Conservation (phyloP, 2,888 invertebrate species). For the Caenorhabditis drosophilae region DNA sequence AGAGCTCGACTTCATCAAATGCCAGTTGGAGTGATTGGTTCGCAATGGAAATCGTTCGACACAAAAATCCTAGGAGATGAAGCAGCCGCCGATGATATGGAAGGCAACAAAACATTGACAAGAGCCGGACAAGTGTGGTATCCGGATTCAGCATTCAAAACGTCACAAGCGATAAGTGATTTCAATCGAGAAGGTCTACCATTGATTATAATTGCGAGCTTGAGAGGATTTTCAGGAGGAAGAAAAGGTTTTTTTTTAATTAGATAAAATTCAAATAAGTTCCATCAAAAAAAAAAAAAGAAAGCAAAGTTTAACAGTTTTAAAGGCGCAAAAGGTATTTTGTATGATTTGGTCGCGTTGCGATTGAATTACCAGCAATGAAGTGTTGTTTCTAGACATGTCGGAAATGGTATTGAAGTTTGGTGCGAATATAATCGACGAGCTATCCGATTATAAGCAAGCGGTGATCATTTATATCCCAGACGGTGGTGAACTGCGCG, state of each 20-base stretch:
- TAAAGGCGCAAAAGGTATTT: neutral
- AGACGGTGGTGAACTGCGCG: constrained; percentile 91
- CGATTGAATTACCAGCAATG: too few species aligned
- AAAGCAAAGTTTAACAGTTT: neutral
- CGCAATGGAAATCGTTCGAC: constrained; percentile 94
- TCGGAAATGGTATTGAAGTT: constrained; percentile 97
- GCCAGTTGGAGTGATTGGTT: constrained; percentile 95
- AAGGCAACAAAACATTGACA: constrained; percentile 70
- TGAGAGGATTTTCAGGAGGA: constrained; percentile 98
- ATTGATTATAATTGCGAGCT: constrained; percentile 95
- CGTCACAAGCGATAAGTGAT: constrained; percentile 95
- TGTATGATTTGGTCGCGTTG: too few species aligned
- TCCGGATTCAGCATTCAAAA: constrained; percentile 98
- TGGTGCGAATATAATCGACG: constrained; percentile 97
- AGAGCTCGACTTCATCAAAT: constrained; percentile 93
- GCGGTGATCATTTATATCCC: constrained; percentile 92
- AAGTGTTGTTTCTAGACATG: constrained; percentile 78
- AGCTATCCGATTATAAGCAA: constrained; percentile 84
- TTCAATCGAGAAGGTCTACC: constrained; percentile 94
- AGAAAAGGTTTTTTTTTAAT: constrained; percentile 80
- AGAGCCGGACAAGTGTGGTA: constrained; percentile 90
- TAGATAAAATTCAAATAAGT: constrained; percentile 1
- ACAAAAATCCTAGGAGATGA: constrained; percentile 94
- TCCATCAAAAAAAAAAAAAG: too few species aligned
- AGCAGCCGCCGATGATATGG: constrained; percentile 76